Percentiles rank a stretch among this genome's conserved stretches.
These are phyloP conservation scores for Pagetopsis macropterus DNA, from an alignment of 2,797 vertebrate species.

Conservation along the genomic window DNA sequence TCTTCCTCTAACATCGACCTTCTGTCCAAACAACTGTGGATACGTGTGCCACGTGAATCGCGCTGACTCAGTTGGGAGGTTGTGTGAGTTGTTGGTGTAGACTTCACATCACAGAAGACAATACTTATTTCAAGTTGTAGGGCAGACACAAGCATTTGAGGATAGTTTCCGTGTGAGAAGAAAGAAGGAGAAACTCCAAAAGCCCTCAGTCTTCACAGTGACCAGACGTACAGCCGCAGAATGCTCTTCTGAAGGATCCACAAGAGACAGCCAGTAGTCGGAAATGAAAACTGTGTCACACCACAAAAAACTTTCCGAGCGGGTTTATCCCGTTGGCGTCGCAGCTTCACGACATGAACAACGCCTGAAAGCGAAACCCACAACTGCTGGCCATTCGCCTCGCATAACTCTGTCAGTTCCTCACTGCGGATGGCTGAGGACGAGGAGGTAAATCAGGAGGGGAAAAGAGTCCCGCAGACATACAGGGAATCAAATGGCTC, in stretches of 20 bases:
- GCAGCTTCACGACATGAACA: slow-evolving; percentile 18
- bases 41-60: slow-evolving; percentile 45
- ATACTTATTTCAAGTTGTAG: slow-evolving; percentile 13
- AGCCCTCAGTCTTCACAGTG: slow-evolving; percentile 27
- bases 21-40: slow-evolving; percentile 74
- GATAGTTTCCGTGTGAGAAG: slow-evolving; percentile 18
- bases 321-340: slow-evolving; percentile 31
- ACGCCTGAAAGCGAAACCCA: slow-evolving; percentile 34
- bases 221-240: slow-evolving; percentile 47
- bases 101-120: slow-evolving; percentile 26
- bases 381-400: slow-evolving; percentile 33
- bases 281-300: slow-evolving; percentile 42
- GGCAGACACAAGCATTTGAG: not conserved
- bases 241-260: slow-evolving; percentile 40
- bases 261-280: slow-evolving; percentile 28
- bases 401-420: slow-evolving; percentile 27
- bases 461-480: slow-evolving; percentile 18
- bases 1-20: slow-evolving; percentile 76
- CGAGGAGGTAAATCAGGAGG: slow-evolving; percentile 38
- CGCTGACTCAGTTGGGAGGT: slow-evolving; percentile 13
- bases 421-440: not conserved
- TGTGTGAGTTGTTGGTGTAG: slow-evolving; percentile 36
- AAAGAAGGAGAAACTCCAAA: not conserved
- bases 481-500: slow-evolving; percentile 52
- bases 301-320: slow-evolving; percentile 38